Evolutionary conservation across 2,888 invertebrate species (phyloP).

Genomic region (Cotesia congregata): DNA sequence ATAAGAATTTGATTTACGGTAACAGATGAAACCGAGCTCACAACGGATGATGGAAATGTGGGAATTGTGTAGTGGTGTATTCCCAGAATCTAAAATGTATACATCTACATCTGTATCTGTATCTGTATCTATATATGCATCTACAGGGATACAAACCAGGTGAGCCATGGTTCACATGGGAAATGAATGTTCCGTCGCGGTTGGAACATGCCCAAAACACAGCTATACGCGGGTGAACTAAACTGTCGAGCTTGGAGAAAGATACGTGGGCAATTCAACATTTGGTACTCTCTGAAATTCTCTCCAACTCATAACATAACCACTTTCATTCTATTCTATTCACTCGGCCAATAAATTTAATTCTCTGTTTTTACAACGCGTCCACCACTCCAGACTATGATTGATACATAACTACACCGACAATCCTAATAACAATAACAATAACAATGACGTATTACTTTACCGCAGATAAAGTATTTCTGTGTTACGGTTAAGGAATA

Average conservation of each 20-base stretch:
- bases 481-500: neutral
- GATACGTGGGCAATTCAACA: slow-evolving; percentile 16
- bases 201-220: slow-evolving; percentile 58
- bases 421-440: neutral
- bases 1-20: slow-evolving; percentile 50
- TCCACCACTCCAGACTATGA: neutral
- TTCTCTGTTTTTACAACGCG: neutral
- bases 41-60: slow-evolving; percentile 22
- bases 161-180: slow-evolving; percentile 70
- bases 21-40: slow-evolving; percentile 45
- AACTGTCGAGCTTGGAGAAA: slow-evolving; percentile 25
- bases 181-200: slow-evolving; percentile 69
- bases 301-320: neutral
- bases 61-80: slow-evolving; percentile 37
- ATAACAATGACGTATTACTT: slow-evolving; percentile 3
- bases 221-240: slow-evolving; percentile 24
- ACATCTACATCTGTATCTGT: neutral
- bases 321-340: slow-evolving; percentile 1
- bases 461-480: neutral
- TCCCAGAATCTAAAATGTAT: slow-evolving; percentile 5
- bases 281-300: slow-evolving; percentile 15
- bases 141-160: slow-evolving; percentile 49
- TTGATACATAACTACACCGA: neutral
- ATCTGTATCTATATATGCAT: no score
- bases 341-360: slow-evolving; percentile 8